phyloP scores from a whole-genome alignment of 1,140 invertebrate genomes.

The Ephestia elutella region DNA sequence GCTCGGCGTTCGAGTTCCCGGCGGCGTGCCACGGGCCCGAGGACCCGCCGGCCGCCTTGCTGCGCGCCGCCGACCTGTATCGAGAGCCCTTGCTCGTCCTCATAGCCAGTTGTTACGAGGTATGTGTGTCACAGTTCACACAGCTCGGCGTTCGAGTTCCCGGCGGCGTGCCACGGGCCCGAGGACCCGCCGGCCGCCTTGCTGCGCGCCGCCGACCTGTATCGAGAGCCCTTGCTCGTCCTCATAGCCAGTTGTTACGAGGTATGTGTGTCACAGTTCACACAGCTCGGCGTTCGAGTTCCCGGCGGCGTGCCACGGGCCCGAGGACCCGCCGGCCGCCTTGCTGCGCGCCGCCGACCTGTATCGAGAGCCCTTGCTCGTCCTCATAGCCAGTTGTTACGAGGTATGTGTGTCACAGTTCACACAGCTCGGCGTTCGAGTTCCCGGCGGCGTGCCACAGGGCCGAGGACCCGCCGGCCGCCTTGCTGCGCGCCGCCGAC shows the following conservation, averaged over 20 bases:
- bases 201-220: constrained; percentile 73
- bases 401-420: too few relatives aligned
- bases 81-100: constrained; percentile 77
- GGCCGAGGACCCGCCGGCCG: constrained; percentile 79
- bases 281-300: constrained; percentile 41
- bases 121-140: constrained; percentile 42
- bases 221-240: constrained; percentile 76
- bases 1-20: constrained; percentile 45
- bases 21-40: constrained; percentile 79
- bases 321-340: constrained; percentile 78
- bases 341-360: constrained; percentile 75
- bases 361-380: constrained; percentile 75
- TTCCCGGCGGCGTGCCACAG: constrained; percentile 79
- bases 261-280: constrained; percentile 58
- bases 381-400: constrained; percentile 80
- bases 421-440: too few relatives aligned
- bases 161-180: constrained; percentile 78
- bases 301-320: constrained; percentile 77
- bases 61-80: constrained; percentile 74
- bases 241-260: constrained; percentile 81
- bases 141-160: constrained; percentile 42
- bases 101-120: constrained; percentile 81
- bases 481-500: constrained; percentile 75
- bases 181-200: constrained; percentile 79
- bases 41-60: constrained; percentile 78